Base-by-base conservation (phyloP, 2,888 invertebrate species). In the Acanthococcus lagerstroemiae region DNA sequence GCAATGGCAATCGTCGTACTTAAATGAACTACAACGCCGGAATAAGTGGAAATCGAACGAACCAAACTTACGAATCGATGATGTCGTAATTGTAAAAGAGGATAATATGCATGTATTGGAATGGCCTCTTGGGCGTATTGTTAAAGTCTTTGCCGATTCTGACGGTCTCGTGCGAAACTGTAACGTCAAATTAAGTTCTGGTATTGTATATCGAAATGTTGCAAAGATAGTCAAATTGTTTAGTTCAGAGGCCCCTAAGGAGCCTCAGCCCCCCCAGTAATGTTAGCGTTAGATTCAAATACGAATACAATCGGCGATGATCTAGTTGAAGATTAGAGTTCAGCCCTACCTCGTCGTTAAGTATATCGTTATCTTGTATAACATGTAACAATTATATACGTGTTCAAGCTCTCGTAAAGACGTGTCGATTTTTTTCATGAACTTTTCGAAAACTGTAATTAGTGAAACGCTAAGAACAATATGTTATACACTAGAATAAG, bases 101-200 rank as follows among this genome's bases (percentile, higher is more conserved):
- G 57, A 57, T 22, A 57, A 57, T 4, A 19, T 37, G 15, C 17
- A 57, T 22, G 44, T 37, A 22, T 7, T 57, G 37, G 6, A 57
- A n/a, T 57, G 57, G 57, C 57, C 57, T 37, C 15, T 57, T n/a
- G 57, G 57, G n/a, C 27, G 21, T 17, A 45, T 57, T 37, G 21
- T 37, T 9, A 19, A 57, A 45, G 22, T 37, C 15, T n/a, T 57
- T 21, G 7, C 7, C 12, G 57, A 45, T 22, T 9, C 15, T 37
- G 30, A 57, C 15, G 24, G 37, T 21, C n/a, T 19, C 19, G 57
- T 37, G 15, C 37, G 37, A 30, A 54, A 54, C 24, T 22, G 7
- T 22, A 17, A 54, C 5, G 17, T 54, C 9, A 26, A 25, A 25
- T 22, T 25, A 15, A 6, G 7, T 15, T 24, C 2, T 21, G 54